A percentile compares a stretch with the other conserved stretches of the same genome.
phyloP scores from a whole-genome alignment of 2,113 vertebrate genomes.

The Chascanopsetta lugubris region DNA sequence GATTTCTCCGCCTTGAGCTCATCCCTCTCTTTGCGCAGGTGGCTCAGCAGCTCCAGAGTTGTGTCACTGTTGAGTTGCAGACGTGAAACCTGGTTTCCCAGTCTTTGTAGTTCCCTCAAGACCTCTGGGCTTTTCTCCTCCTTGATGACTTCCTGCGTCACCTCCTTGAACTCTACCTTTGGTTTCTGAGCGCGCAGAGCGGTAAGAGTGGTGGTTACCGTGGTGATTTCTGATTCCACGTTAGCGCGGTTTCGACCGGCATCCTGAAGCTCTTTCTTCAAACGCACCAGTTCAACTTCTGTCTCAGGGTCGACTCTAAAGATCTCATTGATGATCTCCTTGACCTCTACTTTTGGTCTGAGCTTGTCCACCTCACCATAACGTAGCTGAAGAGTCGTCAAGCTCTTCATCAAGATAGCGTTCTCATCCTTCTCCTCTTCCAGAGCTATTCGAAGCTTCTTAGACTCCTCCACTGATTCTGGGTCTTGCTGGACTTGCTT shows the following conservation, averaged over 20 bases:
- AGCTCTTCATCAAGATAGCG: constrained; percentile 73
- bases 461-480: constrained; percentile 81
- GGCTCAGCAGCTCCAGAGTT: constrained; percentile 83
- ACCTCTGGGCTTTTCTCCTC: constrained; percentile 92
- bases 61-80: constrained; percentile 82
- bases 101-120: constrained; percentile 86
- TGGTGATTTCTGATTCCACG: constrained; percentile 79
- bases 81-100: constrained; percentile 87
- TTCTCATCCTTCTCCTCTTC: constrained; percentile 85
- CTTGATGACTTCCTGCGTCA: constrained; percentile 89
- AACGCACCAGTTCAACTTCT: constrained; percentile 81
- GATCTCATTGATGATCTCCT: constrained; percentile 89
- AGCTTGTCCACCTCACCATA: constrained; percentile 76
- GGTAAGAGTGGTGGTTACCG: constrained; percentile 76
- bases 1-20: constrained; percentile 87
- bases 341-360: constrained; percentile 86
- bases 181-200: constrained; percentile 87
- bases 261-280: constrained; percentile 86
- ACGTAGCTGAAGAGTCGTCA: constrained; percentile 80
- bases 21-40: constrained; percentile 88
- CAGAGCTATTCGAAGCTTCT: constrained; percentile 80
- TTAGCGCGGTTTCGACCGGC: constrained; percentile 60
- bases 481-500: constrained; percentile 90
- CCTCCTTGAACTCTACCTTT: constrained; percentile 88
- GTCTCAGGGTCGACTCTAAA: constrained; percentile 91